phyloP scores from a whole-genome alignment of 2,888 invertebrate species.

The Leptopilina myrica region DNA sequence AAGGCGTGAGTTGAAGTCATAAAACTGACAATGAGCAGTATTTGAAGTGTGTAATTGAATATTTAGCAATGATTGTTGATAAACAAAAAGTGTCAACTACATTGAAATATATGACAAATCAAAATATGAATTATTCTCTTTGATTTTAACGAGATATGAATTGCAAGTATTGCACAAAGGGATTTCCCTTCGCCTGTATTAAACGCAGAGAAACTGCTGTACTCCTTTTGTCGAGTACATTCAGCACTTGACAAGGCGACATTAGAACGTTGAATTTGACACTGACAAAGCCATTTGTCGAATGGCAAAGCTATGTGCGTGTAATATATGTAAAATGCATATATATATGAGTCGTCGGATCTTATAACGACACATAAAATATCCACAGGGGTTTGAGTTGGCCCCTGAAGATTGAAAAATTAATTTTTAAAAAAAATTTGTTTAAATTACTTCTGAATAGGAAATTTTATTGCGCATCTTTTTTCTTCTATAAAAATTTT shows the following conservation, averaged over 20 bases:
- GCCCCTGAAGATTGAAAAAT: no score
- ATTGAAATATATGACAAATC: neutral
- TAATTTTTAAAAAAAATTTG: no score
- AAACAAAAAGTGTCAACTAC: no score
- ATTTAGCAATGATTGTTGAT: no score
- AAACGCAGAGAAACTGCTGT: neutral
- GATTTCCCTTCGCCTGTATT: neutral
- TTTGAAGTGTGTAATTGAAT: no score
- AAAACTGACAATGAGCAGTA: no score
- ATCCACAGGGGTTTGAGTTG: no score
- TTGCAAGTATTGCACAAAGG: neutral
- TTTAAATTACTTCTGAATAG: no score
- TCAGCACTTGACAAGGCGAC: slow-evolving; percentile 18
- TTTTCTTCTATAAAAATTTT: no score
- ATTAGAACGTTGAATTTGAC: slow-evolving; percentile 26
- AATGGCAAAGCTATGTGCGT: slow-evolving; percentile 3
- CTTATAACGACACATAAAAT: no score
- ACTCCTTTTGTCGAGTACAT: slow-evolving; percentile 1
- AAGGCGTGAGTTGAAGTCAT: no score
- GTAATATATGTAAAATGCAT: neutral
- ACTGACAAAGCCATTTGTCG: slow-evolving; percentile 28
- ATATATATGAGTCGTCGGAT: neutral
- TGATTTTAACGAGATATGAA: neutral
- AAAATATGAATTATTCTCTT: neutral
- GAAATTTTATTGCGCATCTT: no score